These are phyloP conservation scores for Ciconia stormi DNA, from an alignment of 2,113 vertebrate species.

Conservation along the genomic window DNA sequence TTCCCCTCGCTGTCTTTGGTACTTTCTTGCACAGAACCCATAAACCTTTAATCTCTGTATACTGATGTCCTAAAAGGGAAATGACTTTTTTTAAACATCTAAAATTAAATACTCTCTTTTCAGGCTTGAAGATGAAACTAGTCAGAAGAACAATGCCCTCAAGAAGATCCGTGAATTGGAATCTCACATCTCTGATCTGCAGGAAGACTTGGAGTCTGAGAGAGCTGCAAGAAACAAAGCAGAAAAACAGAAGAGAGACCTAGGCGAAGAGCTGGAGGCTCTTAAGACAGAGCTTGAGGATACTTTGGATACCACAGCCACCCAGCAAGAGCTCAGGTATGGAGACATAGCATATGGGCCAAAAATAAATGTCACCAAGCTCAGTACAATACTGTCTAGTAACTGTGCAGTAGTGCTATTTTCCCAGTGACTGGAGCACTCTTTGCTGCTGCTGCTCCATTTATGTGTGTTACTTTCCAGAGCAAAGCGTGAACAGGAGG, in stretches of 20 bases:
- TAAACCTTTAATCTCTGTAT: neutral
- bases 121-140: constrained; percentile 89
- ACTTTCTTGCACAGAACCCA: neutral
- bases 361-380: neutral
- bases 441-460: neutral
- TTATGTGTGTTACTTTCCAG: constrained; percentile 62
- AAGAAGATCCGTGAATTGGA: constrained; percentile 92
- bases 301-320: constrained; percentile 90
- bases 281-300: constrained; percentile 93
- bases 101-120: neutral
- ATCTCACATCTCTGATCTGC: constrained; percentile 85
- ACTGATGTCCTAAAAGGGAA: neutral
- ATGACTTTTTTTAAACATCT: neutral
- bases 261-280: constrained; percentile 91
- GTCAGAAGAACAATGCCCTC: constrained; percentile 83
- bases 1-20: neutral
- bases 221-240: constrained; percentile 83
- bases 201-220: constrained; percentile 91
- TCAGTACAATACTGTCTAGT: neutral
- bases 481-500: constrained; percentile 93
- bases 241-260: constrained; percentile 88
- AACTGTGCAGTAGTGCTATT: neutral
- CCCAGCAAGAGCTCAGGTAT: constrained; percentile 93
- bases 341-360: neutral
- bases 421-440: neutral